A percentile compares a stretch with the other conserved stretches of the same genome.
Conservation (phyloP, 1,140 invertebrate genomes). For the Triops cancriformis region DNA sequence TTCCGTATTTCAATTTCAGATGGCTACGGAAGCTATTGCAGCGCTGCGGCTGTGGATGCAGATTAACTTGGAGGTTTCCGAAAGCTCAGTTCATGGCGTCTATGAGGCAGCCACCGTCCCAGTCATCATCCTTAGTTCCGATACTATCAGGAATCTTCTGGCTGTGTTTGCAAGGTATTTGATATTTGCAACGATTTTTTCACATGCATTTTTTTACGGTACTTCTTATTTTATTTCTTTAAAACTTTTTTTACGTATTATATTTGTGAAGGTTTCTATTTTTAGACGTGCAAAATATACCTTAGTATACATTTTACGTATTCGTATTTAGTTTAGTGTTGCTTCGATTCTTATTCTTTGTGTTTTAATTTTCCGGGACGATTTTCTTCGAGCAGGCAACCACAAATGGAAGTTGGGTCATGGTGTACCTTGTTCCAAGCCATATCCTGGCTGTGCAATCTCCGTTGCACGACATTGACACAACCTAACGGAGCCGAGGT, state of each 20-base stretch:
- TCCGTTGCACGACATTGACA: constrained; percentile 14
- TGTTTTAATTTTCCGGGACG: no score
- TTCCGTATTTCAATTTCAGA: not conserved
- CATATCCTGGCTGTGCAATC: constrained; percentile 20
- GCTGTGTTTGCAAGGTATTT: constrained; percentile 51
- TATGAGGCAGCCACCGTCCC: constrained; percentile 50
- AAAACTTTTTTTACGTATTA: no score
- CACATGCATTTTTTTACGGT: no score
- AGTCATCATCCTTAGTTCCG: constrained; percentile 57
- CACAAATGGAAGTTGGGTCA: constrained; percentile 29
- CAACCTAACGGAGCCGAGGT: constrained; percentile 28
- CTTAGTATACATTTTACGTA: no score
- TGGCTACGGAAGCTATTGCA: constrained; percentile 29
- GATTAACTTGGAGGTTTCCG: constrained; percentile 13
- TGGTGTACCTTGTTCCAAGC: constrained; percentile 25
- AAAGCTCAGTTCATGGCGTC: constrained; percentile 28
- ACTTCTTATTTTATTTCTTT: no score
- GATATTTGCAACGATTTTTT: not conserved
- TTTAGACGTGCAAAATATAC: no score
- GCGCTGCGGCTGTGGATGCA: constrained; percentile 21
- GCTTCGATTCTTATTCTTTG: no score
- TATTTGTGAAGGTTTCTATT: no score
- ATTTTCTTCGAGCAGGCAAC: no score
- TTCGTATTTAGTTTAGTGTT: no score
- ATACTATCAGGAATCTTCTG: constrained; percentile 61